Percentiles rank a stretch among this genome's conserved stretches.
phyloP scores from a whole-genome alignment of 2,113 vertebrate species.

The Plecturocebus donacophilus region DNA sequence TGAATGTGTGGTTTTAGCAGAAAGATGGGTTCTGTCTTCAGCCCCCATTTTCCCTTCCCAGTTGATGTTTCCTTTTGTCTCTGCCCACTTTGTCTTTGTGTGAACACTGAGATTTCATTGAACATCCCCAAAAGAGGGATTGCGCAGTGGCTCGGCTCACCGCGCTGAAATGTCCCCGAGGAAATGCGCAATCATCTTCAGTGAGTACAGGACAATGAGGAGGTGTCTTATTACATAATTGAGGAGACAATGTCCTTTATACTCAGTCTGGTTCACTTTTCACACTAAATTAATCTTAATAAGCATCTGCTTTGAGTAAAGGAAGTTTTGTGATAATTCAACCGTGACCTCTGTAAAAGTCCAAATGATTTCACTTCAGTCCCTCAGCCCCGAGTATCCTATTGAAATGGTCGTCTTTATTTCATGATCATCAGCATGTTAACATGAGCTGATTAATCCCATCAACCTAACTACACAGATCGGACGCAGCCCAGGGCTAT shows the following conservation, averaged over 20 bases:
- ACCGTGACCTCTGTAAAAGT: slow-evolving; percentile 85
- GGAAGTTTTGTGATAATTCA: slow-evolving; percentile 88
- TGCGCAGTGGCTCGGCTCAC: slow-evolving; percentile 51
- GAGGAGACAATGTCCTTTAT: slow-evolving; percentile 85
- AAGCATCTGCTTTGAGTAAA: slow-evolving; percentile 88
- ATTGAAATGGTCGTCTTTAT: slow-evolving; percentile 81
- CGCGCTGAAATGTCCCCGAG: slow-evolving; percentile 75
- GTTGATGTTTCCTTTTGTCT: slow-evolving; percentile 78
- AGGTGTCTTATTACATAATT: slow-evolving; percentile 85
- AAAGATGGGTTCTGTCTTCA: slow-evolving; percentile 25
- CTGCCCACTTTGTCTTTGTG: slow-evolving; percentile 73
- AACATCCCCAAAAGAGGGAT: slow-evolving; percentile 71
- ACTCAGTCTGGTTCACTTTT: slow-evolving; percentile 87
- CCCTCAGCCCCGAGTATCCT: slow-evolving; percentile 74
- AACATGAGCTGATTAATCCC: slow-evolving; percentile 89
- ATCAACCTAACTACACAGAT: slow-evolving; percentile 80
- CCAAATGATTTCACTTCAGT: slow-evolving; percentile 82
- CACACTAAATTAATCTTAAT: slow-evolving; percentile 89
- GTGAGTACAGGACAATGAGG: slow-evolving; percentile 79
- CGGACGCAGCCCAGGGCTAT: slow-evolving; percentile 71
- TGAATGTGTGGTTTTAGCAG: neutral
- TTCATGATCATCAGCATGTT: slow-evolving; percentile 86
- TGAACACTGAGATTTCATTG: slow-evolving; percentile 76
- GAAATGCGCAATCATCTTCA: slow-evolving; percentile 79
- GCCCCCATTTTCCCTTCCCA: slow-evolving; percentile 71